A percentile compares a stretch with the other conserved stretches of the same genome.
phyloP scores from a whole-genome alignment of 2,888 invertebrate genomes.

The Polydrusus tereticollis region DNA sequence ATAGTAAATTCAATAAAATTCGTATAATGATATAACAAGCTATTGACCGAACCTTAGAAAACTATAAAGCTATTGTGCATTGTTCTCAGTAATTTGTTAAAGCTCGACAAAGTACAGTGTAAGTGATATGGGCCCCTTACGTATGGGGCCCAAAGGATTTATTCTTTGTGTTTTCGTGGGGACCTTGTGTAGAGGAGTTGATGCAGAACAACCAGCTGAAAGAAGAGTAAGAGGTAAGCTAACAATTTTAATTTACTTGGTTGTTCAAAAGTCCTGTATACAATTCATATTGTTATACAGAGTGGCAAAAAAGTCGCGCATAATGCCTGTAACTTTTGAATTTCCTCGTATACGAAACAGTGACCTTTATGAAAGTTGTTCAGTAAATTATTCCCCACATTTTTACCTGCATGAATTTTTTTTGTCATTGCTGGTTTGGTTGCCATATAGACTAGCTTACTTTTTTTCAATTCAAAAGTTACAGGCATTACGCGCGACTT shows the following conservation, averaged over 20 bases:
- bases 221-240: conserved; percentile 30
- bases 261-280: too few relatives aligned
- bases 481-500: too few relatives aligned
- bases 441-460: too few relatives aligned
- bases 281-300: too few relatives aligned
- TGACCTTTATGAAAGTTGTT: too few relatives aligned
- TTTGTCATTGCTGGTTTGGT: too few relatives aligned
- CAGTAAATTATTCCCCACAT: too few relatives aligned
- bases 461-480: too few relatives aligned
- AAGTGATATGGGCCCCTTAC: conserved; percentile 35
- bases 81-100: conserved; percentile 4
- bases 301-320: too few relatives aligned
- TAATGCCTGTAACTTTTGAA: too few relatives aligned
- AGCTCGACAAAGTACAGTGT: conserved; percentile 30
- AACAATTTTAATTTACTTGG: not conserved
- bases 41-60: not conserved
- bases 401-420: too few relatives aligned
- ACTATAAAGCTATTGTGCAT: conserved; percentile 22
- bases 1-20: conserved; percentile 1
- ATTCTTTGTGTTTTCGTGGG: conserved; percentile 44
- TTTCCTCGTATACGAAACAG: too few relatives aligned
- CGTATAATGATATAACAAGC: not conserved
- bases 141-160: conserved; percentile 49
- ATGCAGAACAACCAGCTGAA: not conserved
- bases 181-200: conserved; percentile 17